Conservation (phyloP, 2,797 vertebrate species). For the Trachops cirrhosus region DNA sequence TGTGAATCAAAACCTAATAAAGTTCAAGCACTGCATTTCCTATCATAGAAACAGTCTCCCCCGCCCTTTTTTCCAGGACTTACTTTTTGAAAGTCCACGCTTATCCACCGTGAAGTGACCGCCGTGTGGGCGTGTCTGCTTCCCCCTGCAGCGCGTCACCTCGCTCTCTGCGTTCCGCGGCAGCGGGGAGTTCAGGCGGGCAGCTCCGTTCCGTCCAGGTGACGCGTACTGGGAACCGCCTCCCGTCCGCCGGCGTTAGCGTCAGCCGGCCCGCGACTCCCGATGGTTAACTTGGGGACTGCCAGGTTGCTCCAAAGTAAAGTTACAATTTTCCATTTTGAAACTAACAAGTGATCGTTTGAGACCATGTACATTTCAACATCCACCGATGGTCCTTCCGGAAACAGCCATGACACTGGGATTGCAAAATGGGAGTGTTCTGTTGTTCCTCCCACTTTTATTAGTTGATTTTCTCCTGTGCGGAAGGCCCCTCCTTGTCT, state of each 20-base stretch:
- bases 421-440: background rate
- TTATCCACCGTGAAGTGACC: background rate
- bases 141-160: fast-evolving
- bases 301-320: background rate
- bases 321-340: background rate
- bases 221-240: background rate
- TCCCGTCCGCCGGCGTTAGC: background rate
- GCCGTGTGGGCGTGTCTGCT: background rate
- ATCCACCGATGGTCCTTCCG: background rate
- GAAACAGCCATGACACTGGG: background rate
- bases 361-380: background rate
- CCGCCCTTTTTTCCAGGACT: background rate
- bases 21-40: too few species aligned
- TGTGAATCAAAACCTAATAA: background rate
- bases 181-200: background rate
- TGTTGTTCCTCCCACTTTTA: background rate
- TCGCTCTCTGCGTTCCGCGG: background rate
- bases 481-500: background rate
- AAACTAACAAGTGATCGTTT: background rate
- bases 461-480: background rate
- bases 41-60: background rate
- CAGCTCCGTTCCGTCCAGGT: background rate
- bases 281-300: background rate
- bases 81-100: background rate
- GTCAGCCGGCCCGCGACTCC: background rate